phyloP scores from a whole-genome alignment of 2,113 vertebrate species.

The Neogale vison region DNA sequence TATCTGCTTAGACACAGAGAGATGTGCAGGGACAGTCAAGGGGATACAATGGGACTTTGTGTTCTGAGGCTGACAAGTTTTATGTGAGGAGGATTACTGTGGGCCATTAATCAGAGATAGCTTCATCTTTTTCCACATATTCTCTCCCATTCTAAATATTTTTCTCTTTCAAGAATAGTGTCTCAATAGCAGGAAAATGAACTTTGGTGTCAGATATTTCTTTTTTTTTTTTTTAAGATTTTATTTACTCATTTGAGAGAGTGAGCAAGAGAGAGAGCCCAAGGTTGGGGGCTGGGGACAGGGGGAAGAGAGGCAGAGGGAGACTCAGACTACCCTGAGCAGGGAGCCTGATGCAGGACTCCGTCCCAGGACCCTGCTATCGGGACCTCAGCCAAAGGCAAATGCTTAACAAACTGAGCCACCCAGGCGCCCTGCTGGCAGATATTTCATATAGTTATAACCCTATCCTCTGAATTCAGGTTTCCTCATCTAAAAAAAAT shows the following conservation, averaged over 20 bases:
- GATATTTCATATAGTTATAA: background rate
- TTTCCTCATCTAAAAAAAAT: constrained; percentile 34
- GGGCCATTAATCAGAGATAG: background rate
- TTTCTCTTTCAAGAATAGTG: background rate
- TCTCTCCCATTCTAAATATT: background rate
- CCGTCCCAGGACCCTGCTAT: background rate
- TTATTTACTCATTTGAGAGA: no score
- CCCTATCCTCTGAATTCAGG: background rate
- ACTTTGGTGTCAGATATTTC: background rate
- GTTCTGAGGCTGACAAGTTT: background rate
- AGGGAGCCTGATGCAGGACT: background rate
- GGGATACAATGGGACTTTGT: background rate
- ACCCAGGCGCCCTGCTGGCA: background rate
- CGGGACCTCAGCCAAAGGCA: background rate
- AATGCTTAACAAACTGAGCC: background rate
- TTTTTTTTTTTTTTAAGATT: background rate
- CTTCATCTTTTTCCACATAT: background rate
- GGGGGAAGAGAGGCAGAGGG: background rate
- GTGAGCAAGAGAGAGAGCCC: no score
- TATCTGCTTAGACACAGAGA: background rate
- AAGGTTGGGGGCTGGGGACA: no score
- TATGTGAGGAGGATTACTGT: background rate
- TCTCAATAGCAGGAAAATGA: background rate
- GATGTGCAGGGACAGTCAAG: background rate
- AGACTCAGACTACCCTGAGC: background rate